phyloP scores from a whole-genome alignment of 2,797 vertebrate species.

The Phylloscopus collybita region DNA sequence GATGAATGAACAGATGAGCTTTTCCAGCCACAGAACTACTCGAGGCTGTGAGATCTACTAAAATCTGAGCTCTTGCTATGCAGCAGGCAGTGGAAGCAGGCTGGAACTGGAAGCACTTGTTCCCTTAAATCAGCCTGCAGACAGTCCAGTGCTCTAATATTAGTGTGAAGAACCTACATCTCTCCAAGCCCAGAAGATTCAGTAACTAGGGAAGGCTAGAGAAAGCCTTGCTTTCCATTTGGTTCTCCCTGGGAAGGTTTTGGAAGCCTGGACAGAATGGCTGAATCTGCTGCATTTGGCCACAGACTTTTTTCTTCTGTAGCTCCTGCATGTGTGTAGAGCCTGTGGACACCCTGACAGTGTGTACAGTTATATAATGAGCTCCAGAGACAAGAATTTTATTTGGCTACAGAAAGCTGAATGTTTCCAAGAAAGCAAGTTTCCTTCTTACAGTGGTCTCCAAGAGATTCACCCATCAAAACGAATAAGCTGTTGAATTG shows the following conservation, averaged over 20 bases:
- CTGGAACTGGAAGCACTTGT: background rate
- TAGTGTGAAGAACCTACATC: background rate
- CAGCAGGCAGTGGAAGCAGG: background rate
- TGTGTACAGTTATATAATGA: background rate
- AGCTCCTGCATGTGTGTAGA: fast-evolving
- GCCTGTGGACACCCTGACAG: background rate
- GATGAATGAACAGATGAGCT: background rate
- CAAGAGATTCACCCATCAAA: background rate
- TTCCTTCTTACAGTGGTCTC: background rate
- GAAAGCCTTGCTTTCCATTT: background rate
- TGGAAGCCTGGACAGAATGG: background rate
- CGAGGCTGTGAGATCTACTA: background rate
- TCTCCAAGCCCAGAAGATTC: background rate
- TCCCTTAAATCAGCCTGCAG: background rate
- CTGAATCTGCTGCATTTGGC: background rate
- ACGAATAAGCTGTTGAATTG: background rate
- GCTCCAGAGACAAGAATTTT: background rate
- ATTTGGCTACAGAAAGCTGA: background rate
- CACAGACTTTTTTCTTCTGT: background rate
- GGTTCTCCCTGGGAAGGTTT: background rate
- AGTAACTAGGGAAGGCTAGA: background rate
- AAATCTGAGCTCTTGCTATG: background rate
- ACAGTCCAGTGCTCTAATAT: background rate
- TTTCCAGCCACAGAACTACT: background rate
- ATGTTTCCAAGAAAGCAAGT: background rate